phyloP scores from a whole-genome alignment of 2,797 vertebrate genomes.

The Melopsittacus undulatus region DNA sequence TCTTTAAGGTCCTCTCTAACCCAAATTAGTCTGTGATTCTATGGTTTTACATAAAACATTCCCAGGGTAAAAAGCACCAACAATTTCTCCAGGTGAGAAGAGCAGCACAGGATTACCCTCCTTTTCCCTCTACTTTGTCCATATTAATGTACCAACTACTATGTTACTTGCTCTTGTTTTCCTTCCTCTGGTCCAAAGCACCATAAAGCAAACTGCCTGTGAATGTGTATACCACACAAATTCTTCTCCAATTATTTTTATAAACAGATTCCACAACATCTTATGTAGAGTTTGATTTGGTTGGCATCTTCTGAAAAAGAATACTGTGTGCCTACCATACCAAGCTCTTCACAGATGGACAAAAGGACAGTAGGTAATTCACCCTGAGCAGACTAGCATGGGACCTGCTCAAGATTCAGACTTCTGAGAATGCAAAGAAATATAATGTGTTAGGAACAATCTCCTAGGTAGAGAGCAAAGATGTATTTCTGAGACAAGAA shows the following conservation, averaged over 20 bases:
- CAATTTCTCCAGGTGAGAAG: neutral
- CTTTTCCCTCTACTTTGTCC: neutral
- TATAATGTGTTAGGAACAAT: neutral
- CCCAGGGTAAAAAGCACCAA: neutral
- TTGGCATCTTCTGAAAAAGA: neutral
- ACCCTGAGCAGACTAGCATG: neutral
- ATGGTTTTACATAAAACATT: neutral
- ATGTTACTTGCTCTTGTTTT: neutral
- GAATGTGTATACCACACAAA: accelerated
- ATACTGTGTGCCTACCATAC: neutral
- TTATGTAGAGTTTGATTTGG: neutral
- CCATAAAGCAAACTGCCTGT: neutral
- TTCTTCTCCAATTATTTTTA: neutral
- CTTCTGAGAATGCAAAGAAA: neutral
- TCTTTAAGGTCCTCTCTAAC: neutral
- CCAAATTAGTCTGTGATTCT: neutral
- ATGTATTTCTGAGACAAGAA: neutral
- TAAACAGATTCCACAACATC: neutral
- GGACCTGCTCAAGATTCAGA: neutral
- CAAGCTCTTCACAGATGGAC: neutral
- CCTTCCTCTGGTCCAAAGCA: neutral
- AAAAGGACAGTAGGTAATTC: neutral
- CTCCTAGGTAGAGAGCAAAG: neutral
- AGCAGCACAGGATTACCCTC: neutral
- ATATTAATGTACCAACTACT: neutral